Conservation (phyloP, 2,797 vertebrate genomes). For the Propithecus deckenii region DNA sequence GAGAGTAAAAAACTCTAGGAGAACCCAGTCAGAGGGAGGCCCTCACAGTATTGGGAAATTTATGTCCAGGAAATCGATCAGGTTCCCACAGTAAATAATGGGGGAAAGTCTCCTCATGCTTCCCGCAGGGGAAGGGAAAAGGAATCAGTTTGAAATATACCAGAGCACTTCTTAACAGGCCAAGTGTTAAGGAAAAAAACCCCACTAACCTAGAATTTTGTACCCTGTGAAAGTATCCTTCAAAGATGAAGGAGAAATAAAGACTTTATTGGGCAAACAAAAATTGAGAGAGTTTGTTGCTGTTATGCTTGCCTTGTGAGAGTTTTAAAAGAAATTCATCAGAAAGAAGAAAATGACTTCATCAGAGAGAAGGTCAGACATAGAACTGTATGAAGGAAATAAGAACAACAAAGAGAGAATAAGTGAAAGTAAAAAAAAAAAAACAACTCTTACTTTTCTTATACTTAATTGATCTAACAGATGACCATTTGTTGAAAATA, state of each 20-base stretch:
- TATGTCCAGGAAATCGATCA: not conserved
- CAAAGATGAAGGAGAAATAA: not conserved
- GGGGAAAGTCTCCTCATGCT: not conserved
- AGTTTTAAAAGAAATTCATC: not conserved
- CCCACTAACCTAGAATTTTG: not conserved
- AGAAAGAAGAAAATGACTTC: not conserved
- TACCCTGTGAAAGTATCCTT: not conserved
- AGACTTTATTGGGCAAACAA: not conserved
- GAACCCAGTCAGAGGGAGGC: not conserved
- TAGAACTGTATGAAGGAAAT: not conserved
- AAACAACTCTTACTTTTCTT: not conserved
- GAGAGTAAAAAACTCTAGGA: not conserved
- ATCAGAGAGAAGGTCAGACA: not conserved
- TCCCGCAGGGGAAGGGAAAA: not conserved
- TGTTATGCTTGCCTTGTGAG: not conserved
- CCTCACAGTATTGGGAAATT: not conserved
- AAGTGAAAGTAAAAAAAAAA: not conserved
- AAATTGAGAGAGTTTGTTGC: not conserved
- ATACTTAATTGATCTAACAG: not conserved
- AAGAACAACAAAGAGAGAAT: not conserved
- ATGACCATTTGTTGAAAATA: not conserved
- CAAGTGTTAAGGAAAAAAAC: not conserved
- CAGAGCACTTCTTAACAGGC: not conserved
- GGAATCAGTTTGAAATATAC: not conserved
- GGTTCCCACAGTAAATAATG: not conserved